A percentile compares a stretch with the other conserved stretches of the same genome.
These are phyloP conservation scores for Anisognathus igniventris DNA, from an alignment of 2,797 vertebrate genomes.

Conservation along the genomic window DNA sequence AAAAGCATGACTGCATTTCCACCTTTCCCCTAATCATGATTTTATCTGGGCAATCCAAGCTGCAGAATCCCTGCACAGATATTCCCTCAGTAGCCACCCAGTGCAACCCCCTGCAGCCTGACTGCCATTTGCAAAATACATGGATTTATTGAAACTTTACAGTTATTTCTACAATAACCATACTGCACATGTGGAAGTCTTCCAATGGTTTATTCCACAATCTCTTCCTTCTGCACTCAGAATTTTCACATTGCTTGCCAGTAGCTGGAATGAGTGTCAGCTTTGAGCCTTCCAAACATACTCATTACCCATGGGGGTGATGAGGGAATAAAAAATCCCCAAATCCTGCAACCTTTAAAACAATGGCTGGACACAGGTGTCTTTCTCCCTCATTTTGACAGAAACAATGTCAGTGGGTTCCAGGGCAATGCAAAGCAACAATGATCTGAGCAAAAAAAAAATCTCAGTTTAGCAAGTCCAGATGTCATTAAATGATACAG, in stretches of 20 bases:
- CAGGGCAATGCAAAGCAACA: background rate
- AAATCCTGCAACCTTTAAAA: background rate
- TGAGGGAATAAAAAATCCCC: background rate
- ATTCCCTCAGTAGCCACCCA: background rate
- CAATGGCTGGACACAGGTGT: background rate
- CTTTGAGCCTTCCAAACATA: background rate
- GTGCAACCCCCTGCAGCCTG: background rate
- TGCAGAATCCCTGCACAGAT: background rate
- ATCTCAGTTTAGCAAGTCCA: background rate
- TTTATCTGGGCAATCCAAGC: background rate
- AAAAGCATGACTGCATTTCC: background rate
- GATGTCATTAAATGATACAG: background rate
- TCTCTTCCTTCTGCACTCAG: background rate
- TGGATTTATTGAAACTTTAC: background rate
- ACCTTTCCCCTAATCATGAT: background rate
- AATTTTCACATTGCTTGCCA: background rate
- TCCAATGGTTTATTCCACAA: background rate
- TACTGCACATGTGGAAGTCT: background rate
- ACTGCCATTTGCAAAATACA: background rate
- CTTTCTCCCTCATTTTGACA: background rate
- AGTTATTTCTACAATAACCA: background rate
- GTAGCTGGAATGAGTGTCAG: background rate
- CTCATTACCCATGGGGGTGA: background rate
- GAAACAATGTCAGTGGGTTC: background rate
- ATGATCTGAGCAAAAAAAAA: background rate